A percentile compares a stretch with the other conserved stretches of the same genome.
phyloP scores from a whole-genome alignment of 2,888 invertebrate genomes.

The Gonocerus acuteangulatus region DNA sequence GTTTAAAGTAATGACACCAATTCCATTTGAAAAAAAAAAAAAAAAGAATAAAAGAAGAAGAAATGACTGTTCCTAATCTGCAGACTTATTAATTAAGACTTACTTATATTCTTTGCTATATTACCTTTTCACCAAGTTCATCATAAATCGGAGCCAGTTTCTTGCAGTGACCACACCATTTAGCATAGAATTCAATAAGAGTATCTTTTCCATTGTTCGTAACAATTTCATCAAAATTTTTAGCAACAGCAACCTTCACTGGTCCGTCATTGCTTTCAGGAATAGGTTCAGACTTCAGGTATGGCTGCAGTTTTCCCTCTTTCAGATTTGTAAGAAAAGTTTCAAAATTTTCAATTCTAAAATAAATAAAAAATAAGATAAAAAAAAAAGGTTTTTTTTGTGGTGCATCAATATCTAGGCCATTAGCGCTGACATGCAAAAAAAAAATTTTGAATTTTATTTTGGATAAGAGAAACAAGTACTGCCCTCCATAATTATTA shows the following conservation, averaged over 20 bases:
- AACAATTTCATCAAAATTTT: conserved; percentile 93
- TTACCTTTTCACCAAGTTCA: conserved; percentile 79
- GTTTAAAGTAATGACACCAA: no score
- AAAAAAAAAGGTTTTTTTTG: no score
- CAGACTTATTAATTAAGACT: no score
- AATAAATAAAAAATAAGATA: conserved; percentile 33
- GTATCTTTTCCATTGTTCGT: conserved; percentile 86
- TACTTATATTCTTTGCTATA: no score
- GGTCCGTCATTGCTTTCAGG: conserved; percentile 77
- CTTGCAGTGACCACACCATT: conserved; percentile 99
- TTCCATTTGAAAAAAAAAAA: no score
- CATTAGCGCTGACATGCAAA: no score
- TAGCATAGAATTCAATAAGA: conserved; percentile 96
- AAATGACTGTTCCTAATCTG: no score
- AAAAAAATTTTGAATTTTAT: no score
- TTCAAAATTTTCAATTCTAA: conserved; percentile 73
- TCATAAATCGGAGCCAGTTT: conserved; percentile 88
- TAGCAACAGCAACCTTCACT: conserved; percentile 86
- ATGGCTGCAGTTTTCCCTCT: conserved; percentile 76
- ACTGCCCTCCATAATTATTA: no score
- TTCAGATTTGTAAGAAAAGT: conserved; percentile 76
- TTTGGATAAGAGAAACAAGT: no score
- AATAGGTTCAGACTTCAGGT: conserved; percentile 88
- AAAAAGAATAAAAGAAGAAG: no score
- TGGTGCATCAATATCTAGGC: no score